phyloP scores from a whole-genome alignment of 1,140 invertebrate genomes.

The Penaeus japonicus region DNA sequence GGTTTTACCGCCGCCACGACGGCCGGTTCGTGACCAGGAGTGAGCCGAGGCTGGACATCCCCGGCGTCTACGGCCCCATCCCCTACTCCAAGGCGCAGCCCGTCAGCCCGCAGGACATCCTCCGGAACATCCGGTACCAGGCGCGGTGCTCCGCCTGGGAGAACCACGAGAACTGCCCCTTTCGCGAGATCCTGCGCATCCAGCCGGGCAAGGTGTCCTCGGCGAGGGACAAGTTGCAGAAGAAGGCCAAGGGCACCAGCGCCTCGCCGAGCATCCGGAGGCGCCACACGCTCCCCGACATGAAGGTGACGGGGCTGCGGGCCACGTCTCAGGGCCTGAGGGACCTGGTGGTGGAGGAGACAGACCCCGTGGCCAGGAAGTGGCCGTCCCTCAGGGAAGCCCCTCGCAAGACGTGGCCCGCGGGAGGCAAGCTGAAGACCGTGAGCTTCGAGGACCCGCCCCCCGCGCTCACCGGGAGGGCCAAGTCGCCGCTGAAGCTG shows the following conservation, averaged over 20 bases:
- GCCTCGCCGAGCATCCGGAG: background rate
- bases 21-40: background rate
- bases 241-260: background rate
- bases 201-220: background rate
- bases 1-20: constrained; percentile 21
- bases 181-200: constrained; percentile 11
- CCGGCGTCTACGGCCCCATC: background rate
- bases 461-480: background rate
- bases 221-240: background rate
- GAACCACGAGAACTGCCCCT: constrained; percentile 25
- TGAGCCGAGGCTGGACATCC: background rate
- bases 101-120: constrained; percentile 18
- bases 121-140: constrained; percentile 6
- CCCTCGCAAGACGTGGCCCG: background rate
- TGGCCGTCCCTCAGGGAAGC: background rate
- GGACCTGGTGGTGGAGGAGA: background rate
- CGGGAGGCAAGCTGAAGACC: background rate
- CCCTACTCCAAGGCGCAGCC: background rate
- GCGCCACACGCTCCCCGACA: background rate
- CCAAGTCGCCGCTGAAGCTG: background rate
- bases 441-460: background rate
- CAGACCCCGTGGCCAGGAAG: background rate
- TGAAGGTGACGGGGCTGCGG: constrained; percentile 14
- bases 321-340: background rate
- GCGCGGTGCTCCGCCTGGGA: background rate